Percentiles rank a stretch among this genome's conserved stretches.
Evolutionary conservation across 2,113 vertebrate species (phyloP).

Genomic region (Leiothrix lutea): DNA sequence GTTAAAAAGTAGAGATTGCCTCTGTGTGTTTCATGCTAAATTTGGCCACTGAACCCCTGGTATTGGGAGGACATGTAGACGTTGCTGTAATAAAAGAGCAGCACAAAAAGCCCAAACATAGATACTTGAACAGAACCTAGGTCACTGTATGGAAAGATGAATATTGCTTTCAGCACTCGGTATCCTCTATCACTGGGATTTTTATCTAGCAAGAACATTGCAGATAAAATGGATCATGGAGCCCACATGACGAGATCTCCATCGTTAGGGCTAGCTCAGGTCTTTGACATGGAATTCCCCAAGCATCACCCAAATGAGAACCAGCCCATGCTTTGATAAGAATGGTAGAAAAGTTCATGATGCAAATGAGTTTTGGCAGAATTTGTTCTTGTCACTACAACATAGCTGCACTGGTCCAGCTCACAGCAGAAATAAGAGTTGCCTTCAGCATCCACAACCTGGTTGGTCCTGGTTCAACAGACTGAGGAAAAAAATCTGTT

Average conservation of each 20-base stretch:
- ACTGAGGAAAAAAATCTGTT: not conserved
- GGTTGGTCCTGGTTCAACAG: not conserved
- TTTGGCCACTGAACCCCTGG: not conserved
- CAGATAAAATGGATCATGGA: not conserved
- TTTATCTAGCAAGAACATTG: not conserved
- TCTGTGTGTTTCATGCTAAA: not conserved
- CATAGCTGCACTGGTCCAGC: not conserved
- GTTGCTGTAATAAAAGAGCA: not conserved
- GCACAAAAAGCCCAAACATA: not conserved
- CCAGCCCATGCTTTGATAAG: not conserved
- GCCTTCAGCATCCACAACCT: not conserved
- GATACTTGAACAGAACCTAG: not conserved
- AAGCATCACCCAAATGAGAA: not conserved
- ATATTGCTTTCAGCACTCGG: not conserved
- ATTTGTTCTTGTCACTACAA: not conserved
- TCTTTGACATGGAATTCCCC: not conserved
- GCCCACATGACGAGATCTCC: not conserved
- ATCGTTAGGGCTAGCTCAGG: not conserved
- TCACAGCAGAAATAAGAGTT: not conserved
- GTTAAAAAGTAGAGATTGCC: not conserved
- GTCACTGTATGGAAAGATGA: not conserved
- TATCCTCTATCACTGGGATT: not conserved
- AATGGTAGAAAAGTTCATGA: not conserved
- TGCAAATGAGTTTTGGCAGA: not conserved
- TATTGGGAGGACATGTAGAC: not conserved